phyloP scores from a whole-genome alignment of 2,888 invertebrate species.

The Caradrina clavipalpis region DNA sequence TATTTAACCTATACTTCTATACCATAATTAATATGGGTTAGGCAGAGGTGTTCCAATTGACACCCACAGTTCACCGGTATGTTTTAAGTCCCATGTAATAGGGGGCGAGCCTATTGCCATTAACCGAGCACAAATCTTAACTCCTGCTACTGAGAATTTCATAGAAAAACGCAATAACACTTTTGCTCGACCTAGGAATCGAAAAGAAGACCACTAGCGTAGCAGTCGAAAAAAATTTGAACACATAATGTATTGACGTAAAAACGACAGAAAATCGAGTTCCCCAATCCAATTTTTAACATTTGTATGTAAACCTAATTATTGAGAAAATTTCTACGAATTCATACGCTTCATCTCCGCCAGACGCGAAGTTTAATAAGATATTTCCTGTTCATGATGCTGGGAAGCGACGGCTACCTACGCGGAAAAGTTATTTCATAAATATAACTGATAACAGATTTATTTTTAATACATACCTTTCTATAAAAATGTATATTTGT shows the following conservation, averaged over 20 bases:
- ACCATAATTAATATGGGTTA: too few species aligned
- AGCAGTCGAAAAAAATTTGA: too few species aligned
- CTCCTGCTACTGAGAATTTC: too few species aligned
- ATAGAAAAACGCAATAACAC: too few species aligned
- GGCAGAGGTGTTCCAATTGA: too few species aligned
- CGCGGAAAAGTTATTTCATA: conserved; percentile 59
- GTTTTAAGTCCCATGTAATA: too few species aligned
- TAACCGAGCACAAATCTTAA: too few species aligned
- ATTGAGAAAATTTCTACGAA: conserved; percentile 63
- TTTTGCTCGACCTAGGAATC: too few species aligned
- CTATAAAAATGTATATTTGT: too few species aligned
- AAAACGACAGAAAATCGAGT: conserved; percentile 29
- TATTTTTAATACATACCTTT: not conserved
- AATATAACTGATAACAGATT: conserved; percentile 31
- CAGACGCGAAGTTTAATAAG: conserved; percentile 70
- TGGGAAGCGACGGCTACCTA: conserved; percentile 53
- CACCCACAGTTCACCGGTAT: too few species aligned
- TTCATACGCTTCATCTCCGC: conserved; percentile 64
- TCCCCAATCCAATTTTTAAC: conserved; percentile 44
- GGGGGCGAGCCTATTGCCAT: too few species aligned
- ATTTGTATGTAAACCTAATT: conserved; percentile 65
- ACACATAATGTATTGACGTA: conserved; percentile 10
- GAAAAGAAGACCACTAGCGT: conserved; percentile 1
- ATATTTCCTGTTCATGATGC: conserved; percentile 70
- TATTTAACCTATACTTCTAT: too few species aligned